These are phyloP conservation scores for Barypeithes pellucidus DNA, from an alignment of 2,888 invertebrate genomes.

Conservation along the genomic window DNA sequence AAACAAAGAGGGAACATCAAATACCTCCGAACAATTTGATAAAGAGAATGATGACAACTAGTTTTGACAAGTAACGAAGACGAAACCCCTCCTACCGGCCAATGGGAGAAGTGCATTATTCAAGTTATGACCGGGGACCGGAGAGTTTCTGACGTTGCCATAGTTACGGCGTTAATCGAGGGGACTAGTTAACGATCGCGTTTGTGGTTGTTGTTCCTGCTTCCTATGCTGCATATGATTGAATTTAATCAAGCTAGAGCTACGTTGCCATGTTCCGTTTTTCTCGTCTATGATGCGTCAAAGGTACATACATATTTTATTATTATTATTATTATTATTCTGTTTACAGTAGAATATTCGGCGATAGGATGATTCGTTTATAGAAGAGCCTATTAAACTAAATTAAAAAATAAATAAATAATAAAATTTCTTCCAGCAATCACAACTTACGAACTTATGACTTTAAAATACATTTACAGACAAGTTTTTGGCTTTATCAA, in stretches of 20 bases:
- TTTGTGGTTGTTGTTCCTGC: constrained; percentile 23
- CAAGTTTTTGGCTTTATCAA: too few relatives aligned
- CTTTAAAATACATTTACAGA: too few relatives aligned
- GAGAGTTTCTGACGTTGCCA: constrained; percentile 18
- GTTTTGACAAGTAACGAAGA: constrained; percentile 18
- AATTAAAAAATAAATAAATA: too few relatives aligned
- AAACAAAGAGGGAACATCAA: constrained; percentile 26
- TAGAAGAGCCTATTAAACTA: too few relatives aligned
- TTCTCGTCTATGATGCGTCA: not conserved
- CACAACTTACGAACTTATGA: too few relatives aligned
- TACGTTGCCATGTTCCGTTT: not conserved
- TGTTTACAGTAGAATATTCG: too few relatives aligned
- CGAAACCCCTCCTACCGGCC: constrained; percentile 18
- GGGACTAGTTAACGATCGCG: constrained; percentile 11
- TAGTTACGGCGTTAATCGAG: constrained; percentile 30
- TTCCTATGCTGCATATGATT: constrained; percentile 1
- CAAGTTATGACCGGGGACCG: constrained; percentile 2
- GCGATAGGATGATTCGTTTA: too few relatives aligned
- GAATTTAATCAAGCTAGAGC: not conserved
- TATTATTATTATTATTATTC: too few relatives aligned
- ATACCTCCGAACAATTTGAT: constrained; percentile 18
- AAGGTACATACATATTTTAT: not conserved
- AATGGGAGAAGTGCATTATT: constrained; percentile 8
- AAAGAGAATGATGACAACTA: constrained; percentile 25
- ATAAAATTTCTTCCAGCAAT: too few relatives aligned